Evolutionary conservation across 1,140 invertebrate genomes (phyloP).

Genomic region (Manduca sexta): DNA sequence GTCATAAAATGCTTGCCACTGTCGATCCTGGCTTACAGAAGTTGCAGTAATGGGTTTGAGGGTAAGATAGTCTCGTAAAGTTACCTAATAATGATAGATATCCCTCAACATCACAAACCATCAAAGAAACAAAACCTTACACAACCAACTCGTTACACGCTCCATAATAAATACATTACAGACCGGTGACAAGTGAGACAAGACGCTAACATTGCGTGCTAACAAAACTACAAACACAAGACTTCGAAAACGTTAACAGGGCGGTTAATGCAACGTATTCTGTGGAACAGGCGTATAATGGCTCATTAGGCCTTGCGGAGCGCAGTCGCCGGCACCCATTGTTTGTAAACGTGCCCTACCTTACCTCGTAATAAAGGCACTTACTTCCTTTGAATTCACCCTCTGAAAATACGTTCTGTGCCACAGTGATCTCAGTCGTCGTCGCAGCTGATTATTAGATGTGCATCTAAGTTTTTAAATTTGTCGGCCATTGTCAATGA

Average conservation of each 20-base stretch:
- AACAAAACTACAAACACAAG: slow-evolving; percentile 16
- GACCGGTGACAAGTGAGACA: neutral
- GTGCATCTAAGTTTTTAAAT: too few relatives aligned
- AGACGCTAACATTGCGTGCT: slow-evolving; percentile 1
- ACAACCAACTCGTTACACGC: too few relatives aligned
- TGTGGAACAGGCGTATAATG: slow-evolving; percentile 36
- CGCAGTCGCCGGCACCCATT: slow-evolving; percentile 35
- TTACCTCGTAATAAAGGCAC: slow-evolving; percentile 38
- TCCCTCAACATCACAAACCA: too few relatives aligned
- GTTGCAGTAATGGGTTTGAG: too few relatives aligned
- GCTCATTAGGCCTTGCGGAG: slow-evolving; percentile 49
- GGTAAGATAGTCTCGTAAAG: too few relatives aligned
- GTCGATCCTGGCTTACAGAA: too few relatives aligned
- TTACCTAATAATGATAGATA: too few relatives aligned
- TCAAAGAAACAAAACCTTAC: too few relatives aligned
- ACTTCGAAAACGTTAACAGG: slow-evolving; percentile 15
- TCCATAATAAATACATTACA: neutral
- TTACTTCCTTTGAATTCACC: slow-evolving; percentile 25
- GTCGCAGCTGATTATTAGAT: too few relatives aligned
- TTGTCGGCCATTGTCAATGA: too few relatives aligned
- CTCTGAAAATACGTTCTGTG: slow-evolving; percentile 23
- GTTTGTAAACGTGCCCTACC: slow-evolving; percentile 40
- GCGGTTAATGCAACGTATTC: slow-evolving; percentile 27
- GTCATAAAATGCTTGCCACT: too few relatives aligned
- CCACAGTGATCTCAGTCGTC: slow-evolving; percentile 20